A percentile compares a stretch with the other conserved stretches of the same genome.
These are phyloP conservation scores for Rhagophthalmus giganteus DNA, from an alignment of 2,888 invertebrate species.

Conservation along the genomic window DNA sequence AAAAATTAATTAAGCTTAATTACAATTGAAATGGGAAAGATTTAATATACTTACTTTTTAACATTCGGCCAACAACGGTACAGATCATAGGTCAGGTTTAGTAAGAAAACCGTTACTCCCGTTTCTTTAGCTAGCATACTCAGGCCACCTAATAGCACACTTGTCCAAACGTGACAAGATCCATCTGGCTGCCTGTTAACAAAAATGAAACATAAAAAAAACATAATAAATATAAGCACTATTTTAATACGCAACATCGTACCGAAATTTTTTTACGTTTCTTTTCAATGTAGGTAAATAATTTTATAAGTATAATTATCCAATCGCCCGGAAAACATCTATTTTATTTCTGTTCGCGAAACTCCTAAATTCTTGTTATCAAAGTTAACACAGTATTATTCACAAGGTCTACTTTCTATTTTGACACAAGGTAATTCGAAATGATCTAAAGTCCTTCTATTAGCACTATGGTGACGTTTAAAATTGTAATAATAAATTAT, in stretches of 20 bases:
- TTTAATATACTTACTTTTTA: constrained; percentile 65
- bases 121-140: constrained; percentile 89
- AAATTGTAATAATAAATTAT: constrained; percentile 7
- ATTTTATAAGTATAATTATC: too few relatives aligned
- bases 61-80: constrained; percentile 72
- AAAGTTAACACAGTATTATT: too few relatives aligned
- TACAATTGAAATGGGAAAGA: too few relatives aligned
- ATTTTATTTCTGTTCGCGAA: too few relatives aligned
- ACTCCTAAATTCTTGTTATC: too few relatives aligned
- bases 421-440: not conserved
- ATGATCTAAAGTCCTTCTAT: not conserved
- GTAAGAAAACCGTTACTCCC: constrained; percentile 76
- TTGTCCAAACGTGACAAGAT: constrained; percentile 63
- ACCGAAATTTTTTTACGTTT: not conserved
- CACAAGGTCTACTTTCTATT: not conserved
- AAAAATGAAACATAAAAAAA: constrained; percentile 15
- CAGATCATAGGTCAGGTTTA: constrained; percentile 78
- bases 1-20: too few relatives aligned
- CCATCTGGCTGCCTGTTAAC: constrained; percentile 53
- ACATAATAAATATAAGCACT: not conserved
- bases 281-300: too few relatives aligned
- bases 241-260: not conserved
- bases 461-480: not conserved
- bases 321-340: too few relatives aligned
- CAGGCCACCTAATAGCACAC: constrained; percentile 71